Evolutionary conservation across 2,888 invertebrate species (phyloP).

Genomic region (Lissocephala sabroskyi): DNA sequence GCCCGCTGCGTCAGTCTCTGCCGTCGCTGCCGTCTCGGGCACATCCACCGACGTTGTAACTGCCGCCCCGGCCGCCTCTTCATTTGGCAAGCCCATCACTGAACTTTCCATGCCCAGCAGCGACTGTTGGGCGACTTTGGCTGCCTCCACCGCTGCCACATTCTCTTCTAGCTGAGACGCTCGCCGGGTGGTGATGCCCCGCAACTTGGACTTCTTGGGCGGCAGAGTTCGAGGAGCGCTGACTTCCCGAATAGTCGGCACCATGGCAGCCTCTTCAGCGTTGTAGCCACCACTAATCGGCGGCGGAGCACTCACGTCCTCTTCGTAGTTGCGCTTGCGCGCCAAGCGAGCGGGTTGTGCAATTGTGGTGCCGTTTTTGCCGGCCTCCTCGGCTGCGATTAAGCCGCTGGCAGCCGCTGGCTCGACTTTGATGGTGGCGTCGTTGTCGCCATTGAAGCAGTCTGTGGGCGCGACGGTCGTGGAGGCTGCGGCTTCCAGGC

Average conservation of each 20-base stretch:
- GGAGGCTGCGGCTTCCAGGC: constrained; percentile 32
- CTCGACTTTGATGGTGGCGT: constrained; percentile 18
- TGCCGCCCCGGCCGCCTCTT: constrained; percentile 36
- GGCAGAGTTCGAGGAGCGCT: constrained; percentile 60
- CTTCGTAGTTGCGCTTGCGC: constrained; percentile 69
- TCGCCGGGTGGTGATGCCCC: constrained; percentile 44
- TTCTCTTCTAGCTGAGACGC: constrained; percentile 49
- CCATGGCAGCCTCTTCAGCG: constrained; percentile 25
- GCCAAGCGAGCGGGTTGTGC: constrained; percentile 43
- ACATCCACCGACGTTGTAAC: constrained; percentile 15
- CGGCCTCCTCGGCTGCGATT: constrained; percentile 33
- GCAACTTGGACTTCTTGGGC: constrained; percentile 65
- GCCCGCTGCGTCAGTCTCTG: constrained; percentile 18
- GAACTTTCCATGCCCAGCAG: constrained; percentile 45
- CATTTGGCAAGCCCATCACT: constrained; percentile 51
- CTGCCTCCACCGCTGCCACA: background rate
- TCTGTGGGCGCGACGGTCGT: constrained; percentile 17
- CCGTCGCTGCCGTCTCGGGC: constrained; percentile 12
- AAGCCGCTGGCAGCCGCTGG: too few relatives aligned
- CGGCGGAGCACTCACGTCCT: constrained; percentile 32
- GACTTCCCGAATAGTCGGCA: constrained; percentile 33
- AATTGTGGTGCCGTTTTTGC: constrained; percentile 33
- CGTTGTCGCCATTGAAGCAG: constrained; percentile 27
- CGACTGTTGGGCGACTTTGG: constrained; percentile 1
- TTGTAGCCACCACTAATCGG: constrained; percentile 18